A percentile compares a stretch with the other conserved stretches of the same genome.
Evolutionary conservation across 2,113 vertebrate species (phyloP).

Genomic region (Pongo pygmaeus): DNA sequence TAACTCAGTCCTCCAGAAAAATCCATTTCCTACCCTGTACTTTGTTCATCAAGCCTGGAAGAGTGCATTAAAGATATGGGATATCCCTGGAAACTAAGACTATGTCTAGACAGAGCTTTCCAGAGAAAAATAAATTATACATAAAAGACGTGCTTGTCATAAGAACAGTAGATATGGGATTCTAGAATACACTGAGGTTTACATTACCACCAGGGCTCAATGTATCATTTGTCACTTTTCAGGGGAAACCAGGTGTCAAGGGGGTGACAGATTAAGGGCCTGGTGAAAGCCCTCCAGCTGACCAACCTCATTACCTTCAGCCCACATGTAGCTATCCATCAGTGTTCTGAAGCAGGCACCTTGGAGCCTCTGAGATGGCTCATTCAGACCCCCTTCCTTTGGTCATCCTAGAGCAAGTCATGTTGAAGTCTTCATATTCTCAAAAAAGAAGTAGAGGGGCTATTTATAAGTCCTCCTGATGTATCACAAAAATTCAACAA

Average conservation of each 20-base stretch:
- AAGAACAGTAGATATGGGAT: constrained; percentile 38
- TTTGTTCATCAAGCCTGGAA: neutral
- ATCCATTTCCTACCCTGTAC: neutral
- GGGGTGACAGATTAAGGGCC: constrained; percentile 50
- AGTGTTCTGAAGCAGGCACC: neutral
- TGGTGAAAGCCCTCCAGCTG: constrained; percentile 43
- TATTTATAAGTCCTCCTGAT: neutral
- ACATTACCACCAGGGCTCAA: neutral
- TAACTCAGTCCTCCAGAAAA: neutral
- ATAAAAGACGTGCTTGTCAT: constrained; percentile 53
- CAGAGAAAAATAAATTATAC: constrained; percentile 58
- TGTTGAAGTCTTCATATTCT: neutral
- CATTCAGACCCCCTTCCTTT: neutral
- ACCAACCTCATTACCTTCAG: constrained; percentile 35
- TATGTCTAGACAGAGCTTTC: constrained; percentile 62
- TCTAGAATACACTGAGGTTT: constrained; percentile 50
- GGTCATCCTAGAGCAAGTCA: neutral
- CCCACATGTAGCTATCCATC: neutral
- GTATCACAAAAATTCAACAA: neutral
- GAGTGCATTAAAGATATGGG: neutral
- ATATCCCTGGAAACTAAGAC: neutral
- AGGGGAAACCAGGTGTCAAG: neutral
- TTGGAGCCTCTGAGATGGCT: neutral
- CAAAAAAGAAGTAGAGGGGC: neutral
- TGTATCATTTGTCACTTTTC: constrained; percentile 53